phyloP scores from a whole-genome alignment of 2,113 vertebrate genomes.

The Actenoides lindsayi region DNA sequence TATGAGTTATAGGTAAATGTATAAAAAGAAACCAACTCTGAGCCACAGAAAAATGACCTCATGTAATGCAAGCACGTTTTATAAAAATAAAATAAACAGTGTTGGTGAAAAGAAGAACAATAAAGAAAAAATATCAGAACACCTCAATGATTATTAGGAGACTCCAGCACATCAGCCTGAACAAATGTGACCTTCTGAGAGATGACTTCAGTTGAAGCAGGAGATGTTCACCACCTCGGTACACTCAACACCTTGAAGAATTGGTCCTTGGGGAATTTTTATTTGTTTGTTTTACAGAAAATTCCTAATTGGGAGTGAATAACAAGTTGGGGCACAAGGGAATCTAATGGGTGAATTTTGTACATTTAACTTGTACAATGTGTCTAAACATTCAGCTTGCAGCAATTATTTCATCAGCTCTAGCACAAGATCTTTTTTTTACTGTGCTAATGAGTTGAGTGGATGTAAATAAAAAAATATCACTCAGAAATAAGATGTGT shows the following conservation, averaged over 20 bases:
- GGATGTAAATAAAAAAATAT: conserved; percentile 17
- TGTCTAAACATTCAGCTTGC: background rate
- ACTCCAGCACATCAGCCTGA: background rate
- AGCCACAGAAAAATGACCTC: fast-evolving
- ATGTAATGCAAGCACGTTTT: background rate
- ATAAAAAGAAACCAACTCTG: background rate
- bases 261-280: background rate
- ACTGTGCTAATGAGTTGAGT: background rate
- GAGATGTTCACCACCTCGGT: fast-evolving
- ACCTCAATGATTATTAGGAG: background rate
- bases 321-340: background rate
- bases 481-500: background rate
- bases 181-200: background rate
- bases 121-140: background rate
- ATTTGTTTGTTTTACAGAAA: background rate
- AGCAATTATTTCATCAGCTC: conserved; percentile 36
- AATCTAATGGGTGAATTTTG: background rate
- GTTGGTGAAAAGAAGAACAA: background rate
- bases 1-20: background rate
- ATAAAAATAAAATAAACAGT: background rate
- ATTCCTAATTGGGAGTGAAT: background rate
- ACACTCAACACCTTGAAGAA: background rate
- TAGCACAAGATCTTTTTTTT: background rate
- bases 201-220: background rate
- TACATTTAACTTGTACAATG: conserved; percentile 1